phyloP scores from a whole-genome alignment of 2,888 invertebrate species.

The Ophion ventricosus region DNA sequence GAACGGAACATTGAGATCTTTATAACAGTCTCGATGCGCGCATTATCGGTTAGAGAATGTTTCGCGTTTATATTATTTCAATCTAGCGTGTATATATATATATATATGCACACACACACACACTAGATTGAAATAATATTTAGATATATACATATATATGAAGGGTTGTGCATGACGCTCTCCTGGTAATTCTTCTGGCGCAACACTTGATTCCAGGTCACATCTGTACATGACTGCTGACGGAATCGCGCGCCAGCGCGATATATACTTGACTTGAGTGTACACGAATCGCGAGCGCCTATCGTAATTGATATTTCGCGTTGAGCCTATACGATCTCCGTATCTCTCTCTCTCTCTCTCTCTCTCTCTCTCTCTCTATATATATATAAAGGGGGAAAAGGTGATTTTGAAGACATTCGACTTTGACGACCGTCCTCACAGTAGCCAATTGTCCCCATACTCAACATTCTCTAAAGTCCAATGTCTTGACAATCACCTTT shows the following conservation, averaged over 20 bases:
- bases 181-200: slow-evolving; percentile 31
- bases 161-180: background rate
- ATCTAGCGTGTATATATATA: background rate
- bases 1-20: background rate
- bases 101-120: too few relatives aligned
- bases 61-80: background rate
- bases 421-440: background rate
- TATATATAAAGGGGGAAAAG: too few relatives aligned
- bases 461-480: background rate
- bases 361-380: background rate
- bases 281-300: slow-evolving; percentile 25
- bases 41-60: background rate
- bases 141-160: background rate
- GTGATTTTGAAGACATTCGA: background rate
- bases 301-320: slow-evolving; percentile 61
- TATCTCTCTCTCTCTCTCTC: background rate
- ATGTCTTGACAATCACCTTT: background rate
- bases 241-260: background rate
- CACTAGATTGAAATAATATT: too few relatives aligned
- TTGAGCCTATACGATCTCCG: background rate
- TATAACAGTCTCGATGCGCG: background rate
- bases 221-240: slow-evolving; percentile 1
- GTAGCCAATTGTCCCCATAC: background rate
- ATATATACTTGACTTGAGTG: background rate
- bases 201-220: slow-evolving; percentile 58